These are phyloP conservation scores for Nothoprocta pentlandii DNA, from an alignment of 2,113 vertebrate genomes.

Conservation along the genomic window DNA sequence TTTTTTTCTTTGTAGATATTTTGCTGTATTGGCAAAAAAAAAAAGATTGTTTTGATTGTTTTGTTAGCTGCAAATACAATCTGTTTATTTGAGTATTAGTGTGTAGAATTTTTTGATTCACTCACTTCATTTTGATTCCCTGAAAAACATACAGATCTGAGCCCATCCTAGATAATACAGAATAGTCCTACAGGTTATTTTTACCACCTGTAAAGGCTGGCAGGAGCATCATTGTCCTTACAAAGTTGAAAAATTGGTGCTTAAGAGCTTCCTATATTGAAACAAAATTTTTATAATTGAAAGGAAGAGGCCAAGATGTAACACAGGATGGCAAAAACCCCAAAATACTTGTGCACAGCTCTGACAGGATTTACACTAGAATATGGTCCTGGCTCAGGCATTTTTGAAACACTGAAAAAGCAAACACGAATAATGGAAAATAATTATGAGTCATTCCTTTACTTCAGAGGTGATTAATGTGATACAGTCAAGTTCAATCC, in stretches of 20 bases:
- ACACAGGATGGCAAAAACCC: neutral
- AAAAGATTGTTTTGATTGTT: neutral
- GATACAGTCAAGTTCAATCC: slow-evolving; percentile 9
- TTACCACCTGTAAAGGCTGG: neutral
- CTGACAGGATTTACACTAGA: slow-evolving; percentile 31
- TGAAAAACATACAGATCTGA: neutral
- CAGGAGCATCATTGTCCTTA: neutral
- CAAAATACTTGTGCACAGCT: neutral
- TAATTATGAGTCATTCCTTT: slow-evolving; percentile 55
- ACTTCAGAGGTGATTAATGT: slow-evolving; percentile 62
- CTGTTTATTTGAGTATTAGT: neutral
- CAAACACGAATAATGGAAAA: slow-evolving; percentile 57
- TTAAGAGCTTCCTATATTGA: neutral
- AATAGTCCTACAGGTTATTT: neutral
- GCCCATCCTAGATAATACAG: neutral
- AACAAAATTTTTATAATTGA: slow-evolving; percentile 9
- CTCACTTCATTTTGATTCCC: neutral
- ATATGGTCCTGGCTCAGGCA: neutral
- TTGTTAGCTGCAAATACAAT: neutral
- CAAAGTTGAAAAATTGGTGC: neutral
- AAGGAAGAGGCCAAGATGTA: neutral
- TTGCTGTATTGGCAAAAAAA: neutral
- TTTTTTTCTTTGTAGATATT: neutral
- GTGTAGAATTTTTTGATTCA: neutral
- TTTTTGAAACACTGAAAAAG: slow-evolving; percentile 42